Evolutionary conservation across 2,888 invertebrate species (phyloP), one percentile per base, ranked within the genome.

Genomic region (Leucania comma): DNA sequence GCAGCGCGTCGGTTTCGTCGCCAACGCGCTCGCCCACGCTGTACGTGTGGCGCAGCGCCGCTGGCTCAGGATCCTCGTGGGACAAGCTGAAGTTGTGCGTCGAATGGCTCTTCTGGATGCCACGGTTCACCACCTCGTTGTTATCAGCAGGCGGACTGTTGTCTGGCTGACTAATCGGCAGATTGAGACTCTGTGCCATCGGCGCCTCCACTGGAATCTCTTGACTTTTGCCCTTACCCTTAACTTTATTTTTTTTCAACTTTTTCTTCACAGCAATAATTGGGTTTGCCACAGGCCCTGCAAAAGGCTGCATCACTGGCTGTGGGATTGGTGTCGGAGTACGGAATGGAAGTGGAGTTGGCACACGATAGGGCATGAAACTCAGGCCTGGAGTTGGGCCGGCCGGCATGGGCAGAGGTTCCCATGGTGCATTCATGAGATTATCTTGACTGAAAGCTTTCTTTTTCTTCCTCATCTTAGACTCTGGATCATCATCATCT

Each of bases 101-200:
- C 2, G 93, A 93, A 8, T 89, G 90, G 60, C 93, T 92, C 48
- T 90, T 91, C 26, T 90, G 91, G 22, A 94, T 86, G 50, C 82
- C 83, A 2, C 88, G 87, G 62, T 88, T 89, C 1, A 88, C 86
- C 10, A 86, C 83, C 54, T 91, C 91, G 61, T 90, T 90, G 67
- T 90, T 90, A 60, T 91, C 88, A 1, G 82, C 68, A 0, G 85
- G 78, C 0, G 73, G 32, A 0, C 68, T 61, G 17, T 83, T 81
- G 0, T 86, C 84, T 0, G 89, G 62, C 2, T 92, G 65, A 3
- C 90, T 90, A 9, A 93, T 81, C 0, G 89, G 69, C 1, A 92
- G 61, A 3, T 92, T 90, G 5, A 94, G 78, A 63, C 94, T 94
- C 6, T 91, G 92, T 61, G 95, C 92, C 64, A 94, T 72, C 0